Evolutionary conservation across 2,113 vertebrate species (phyloP), one percentile per base, ranked within the genome.

Genomic region (Willisornis vidua): DNA sequence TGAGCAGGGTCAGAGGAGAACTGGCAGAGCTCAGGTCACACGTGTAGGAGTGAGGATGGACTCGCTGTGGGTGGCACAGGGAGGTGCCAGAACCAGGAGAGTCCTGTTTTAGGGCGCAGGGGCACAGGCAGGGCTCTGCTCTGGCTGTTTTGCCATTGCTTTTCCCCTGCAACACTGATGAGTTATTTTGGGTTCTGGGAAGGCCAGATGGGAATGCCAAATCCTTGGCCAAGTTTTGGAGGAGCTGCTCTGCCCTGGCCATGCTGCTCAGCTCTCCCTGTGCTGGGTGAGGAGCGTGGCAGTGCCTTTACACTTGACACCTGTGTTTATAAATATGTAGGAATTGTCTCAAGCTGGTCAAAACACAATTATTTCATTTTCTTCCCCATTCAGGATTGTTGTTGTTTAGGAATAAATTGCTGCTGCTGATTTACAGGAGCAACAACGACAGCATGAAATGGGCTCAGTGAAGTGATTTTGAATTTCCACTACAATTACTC

Each of bases 401-500:
- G 96, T 90, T 97, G 96, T 98, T 97, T 93, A 91, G 96, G 96
- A 97, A 97, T 97, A 97, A 98, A 97, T 97, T 93, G 97, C 68
- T 35, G 92, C 66, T 78, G 94, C 85, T 97, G 97, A 97, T 97
- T 98, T 97, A 92, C 95, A 96, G 95, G 97, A 94, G 96, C 96
- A 96, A 95, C 97, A 97, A 85, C 9, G 24, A 85, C 63, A 71
- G 95, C 93, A 95, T 96, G 95, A 97, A 97, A 94, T 96, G 96
- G 96, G 97, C 96, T 98, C 96, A 83, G 95, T 93, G 97, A 96
- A 97, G 96, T 97, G 97, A 97, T 97, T 97, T 77, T 95, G 97
- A 96, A 97, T 98, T 98, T 98, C 97, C 97, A 94, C 96, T 97
- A 93, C 97, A 98, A 97, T 98, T 97, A 97, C 95, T 93, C 85